Conservation (phyloP, 2,888 invertebrate species). For the Bellardia bayeri region DNA sequence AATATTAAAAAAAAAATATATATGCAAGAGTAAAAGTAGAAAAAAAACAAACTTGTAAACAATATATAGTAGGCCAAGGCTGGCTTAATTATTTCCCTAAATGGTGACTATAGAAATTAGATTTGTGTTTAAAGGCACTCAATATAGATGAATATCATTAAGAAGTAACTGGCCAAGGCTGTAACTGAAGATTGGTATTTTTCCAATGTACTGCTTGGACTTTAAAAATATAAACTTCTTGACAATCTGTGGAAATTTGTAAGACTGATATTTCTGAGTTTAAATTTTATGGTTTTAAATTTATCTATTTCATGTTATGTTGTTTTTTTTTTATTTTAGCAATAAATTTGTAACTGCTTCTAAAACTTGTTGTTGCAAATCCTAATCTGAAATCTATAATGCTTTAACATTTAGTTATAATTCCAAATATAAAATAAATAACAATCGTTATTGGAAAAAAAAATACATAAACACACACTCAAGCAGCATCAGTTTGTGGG, state of each 20-base stretch:
- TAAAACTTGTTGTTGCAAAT: too few species aligned
- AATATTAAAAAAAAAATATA: background rate
- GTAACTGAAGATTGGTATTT: background rate
- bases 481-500: slow-evolving; percentile 56
- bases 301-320: background rate
- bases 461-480: background rate
- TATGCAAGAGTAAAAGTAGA: background rate
- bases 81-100: slow-evolving; percentile 20
- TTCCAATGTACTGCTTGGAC: too few species aligned
- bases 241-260: too few species aligned
- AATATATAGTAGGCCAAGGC: slow-evolving; percentile 47
- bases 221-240: background rate
- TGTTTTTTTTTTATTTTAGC: too few species aligned
- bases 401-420: too few species aligned
- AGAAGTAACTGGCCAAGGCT: too few species aligned
- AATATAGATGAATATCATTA: background rate
- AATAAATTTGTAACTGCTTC: too few species aligned
- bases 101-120: background rate
- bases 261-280: too few species aligned
- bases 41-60: background rate
- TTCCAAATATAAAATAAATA: slow-evolving; percentile 9
- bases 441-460: slow-evolving; percentile 17
- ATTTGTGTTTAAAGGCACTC: background rate
- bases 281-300: too few species aligned
- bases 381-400: too few species aligned